Conservation (phyloP, 30 jellyfish, hydroid and myxozoan genomes). For the Mastigias papua region DNA sequence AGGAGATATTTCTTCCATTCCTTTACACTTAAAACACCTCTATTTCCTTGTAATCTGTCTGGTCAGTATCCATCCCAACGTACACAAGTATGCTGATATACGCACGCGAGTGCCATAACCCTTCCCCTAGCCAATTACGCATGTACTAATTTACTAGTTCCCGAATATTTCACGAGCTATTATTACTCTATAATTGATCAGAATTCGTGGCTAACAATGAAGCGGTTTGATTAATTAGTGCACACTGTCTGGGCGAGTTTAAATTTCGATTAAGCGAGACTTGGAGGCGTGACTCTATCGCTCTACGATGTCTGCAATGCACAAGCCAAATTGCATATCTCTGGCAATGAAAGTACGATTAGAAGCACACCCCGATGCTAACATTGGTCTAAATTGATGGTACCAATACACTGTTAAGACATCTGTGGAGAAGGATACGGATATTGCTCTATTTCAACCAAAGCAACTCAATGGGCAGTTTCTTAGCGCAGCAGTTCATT, state of each 20-base stretch:
- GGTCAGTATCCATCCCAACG: not conserved
- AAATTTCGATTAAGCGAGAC: not conserved
- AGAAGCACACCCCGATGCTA: not conserved
- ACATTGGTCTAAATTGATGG: not conserved
- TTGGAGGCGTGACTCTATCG: not conserved
- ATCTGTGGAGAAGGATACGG: too few species aligned
- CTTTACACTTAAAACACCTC: conserved; percentile 15
- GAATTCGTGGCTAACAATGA: not conserved
- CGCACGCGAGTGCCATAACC: conserved; percentile 26
- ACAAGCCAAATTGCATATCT: conserved; percentile 22
- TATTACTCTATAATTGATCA: conserved; percentile 1
- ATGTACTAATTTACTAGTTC: conserved; percentile 9
- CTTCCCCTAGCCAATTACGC: conserved; percentile 27
- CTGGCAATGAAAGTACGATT: not conserved
- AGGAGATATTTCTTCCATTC: not conserved
- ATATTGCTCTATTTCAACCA: too few species aligned
- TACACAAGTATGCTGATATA: not conserved
- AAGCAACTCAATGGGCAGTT: too few species aligned
- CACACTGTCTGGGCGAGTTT: conserved; percentile 2
- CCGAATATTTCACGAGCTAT: conserved; percentile 11
- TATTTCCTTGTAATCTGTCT: conserved; percentile 14
- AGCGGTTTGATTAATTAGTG: not conserved
- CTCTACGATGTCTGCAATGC: not conserved
- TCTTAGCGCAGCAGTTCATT: too few species aligned
- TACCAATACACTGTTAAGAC: not conserved